phyloP scores from a whole-genome alignment of 2,113 vertebrate genomes.

The Saccopteryx bilineata region DNA sequence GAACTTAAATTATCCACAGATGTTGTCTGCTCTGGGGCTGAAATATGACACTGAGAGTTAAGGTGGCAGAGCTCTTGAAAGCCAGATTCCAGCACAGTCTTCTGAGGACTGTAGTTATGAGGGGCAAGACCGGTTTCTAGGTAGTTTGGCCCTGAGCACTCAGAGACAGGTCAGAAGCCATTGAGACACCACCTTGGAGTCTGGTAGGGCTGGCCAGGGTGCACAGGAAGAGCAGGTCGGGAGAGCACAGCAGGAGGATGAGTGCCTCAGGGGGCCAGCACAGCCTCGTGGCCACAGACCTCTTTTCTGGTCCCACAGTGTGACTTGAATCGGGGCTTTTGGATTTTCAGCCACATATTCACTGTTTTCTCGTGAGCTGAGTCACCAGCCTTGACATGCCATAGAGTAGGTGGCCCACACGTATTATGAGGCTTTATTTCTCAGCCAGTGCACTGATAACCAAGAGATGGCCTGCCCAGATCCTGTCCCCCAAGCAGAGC shows the following conservation, averaged over 20 bases:
- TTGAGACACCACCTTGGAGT: background rate
- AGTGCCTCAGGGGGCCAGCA: background rate
- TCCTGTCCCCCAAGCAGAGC: background rate
- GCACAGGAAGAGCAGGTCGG: background rate
- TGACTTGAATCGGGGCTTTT: background rate
- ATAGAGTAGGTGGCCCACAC: background rate
- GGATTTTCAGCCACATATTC: background rate
- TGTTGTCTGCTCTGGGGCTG: background rate
- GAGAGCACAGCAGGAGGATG: background rate
- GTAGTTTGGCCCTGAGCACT: background rate
- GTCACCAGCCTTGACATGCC: background rate
- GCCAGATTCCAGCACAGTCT: background rate
- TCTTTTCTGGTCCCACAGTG: background rate
- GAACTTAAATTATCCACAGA: background rate
- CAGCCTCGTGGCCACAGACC: background rate
- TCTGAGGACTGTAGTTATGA: background rate
- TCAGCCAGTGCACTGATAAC: background rate
- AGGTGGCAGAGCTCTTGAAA: background rate
- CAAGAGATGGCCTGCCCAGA: background rate
- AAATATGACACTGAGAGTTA: background rate
- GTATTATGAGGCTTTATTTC: background rate
- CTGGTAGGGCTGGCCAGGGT: background rate
- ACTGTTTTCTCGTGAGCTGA: background rate
- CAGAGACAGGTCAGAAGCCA: background rate
- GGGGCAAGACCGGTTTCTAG: background rate